Percentiles rank a stretch among this genome's conserved stretches.
Conservation (phyloP, 2,888 invertebrate genomes). For the Aleiodes alternator region DNA sequence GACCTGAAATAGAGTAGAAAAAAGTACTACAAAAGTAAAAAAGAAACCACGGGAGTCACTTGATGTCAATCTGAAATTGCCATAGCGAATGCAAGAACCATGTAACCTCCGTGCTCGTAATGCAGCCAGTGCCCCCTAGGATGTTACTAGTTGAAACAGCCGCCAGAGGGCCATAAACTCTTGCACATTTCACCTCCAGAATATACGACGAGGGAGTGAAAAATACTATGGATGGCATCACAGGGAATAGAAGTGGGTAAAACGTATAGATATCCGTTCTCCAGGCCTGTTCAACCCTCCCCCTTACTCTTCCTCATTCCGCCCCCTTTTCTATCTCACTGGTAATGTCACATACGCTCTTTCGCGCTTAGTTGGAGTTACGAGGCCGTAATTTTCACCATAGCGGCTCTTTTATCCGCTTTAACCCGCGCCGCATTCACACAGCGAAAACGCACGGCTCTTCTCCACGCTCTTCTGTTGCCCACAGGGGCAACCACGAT, state of each 20-base stretch:
- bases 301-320: neutral
- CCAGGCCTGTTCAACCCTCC: neutral
- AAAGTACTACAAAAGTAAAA: slow-evolving; percentile 1
- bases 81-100: slow-evolving; percentile 68
- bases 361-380: slow-evolving; percentile 72
- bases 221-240: neutral
- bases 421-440: slow-evolving; percentile 50
- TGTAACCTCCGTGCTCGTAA: slow-evolving; percentile 65
- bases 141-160: slow-evolving; percentile 56
- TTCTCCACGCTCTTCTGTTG: slow-evolving; percentile 36
- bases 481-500: slow-evolving; percentile 40
- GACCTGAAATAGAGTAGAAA: neutral
- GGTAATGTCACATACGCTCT: slow-evolving; percentile 66
- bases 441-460: neutral
- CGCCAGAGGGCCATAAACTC: slow-evolving; percentile 68
- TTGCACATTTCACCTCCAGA: slow-evolving; percentile 37
- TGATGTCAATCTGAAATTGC: slow-evolving; percentile 39
- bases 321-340: slow-evolving; percentile 27
- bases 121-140: slow-evolving; percentile 59
- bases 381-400: slow-evolving; percentile 68
- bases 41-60: slow-evolving; percentile 23
- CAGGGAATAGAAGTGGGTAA: slow-evolving; percentile 36
- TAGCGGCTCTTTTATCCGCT: slow-evolving; percentile 58
- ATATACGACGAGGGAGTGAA: slow-evolving; percentile 19
- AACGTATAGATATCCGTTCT: slow-evolving; percentile 20